Percentiles rank a stretch among this genome's conserved stretches.
Evolutionary conservation across 2,797 vertebrate genomes (phyloP).

Genomic region (Poecilia wingei): DNA sequence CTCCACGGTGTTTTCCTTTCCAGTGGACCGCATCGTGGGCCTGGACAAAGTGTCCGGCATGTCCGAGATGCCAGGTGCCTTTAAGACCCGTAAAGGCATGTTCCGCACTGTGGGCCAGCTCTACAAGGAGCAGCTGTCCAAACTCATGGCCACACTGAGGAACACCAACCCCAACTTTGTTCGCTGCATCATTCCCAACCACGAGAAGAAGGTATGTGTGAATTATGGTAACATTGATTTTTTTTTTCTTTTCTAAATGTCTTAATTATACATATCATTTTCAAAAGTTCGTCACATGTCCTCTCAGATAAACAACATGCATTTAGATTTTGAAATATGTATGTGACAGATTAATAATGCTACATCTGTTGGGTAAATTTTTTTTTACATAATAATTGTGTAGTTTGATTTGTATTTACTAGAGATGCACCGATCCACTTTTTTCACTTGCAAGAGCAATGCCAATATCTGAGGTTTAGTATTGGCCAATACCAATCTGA

Average conservation of each 20-base stretch:
- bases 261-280: background rate
- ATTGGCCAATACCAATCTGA: too few relatives aligned
- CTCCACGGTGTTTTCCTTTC: conserved; percentile 6
- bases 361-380: background rate
- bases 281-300: background rate
- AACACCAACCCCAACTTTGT: conserved; percentile 99
- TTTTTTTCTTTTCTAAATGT: background rate
- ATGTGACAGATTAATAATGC: background rate
- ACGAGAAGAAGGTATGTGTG: conserved; percentile 92
- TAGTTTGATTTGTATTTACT: too few relatives aligned
- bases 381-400: background rate
- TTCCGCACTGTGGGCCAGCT: conserved; percentile 98
- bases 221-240: background rate
- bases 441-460: too few relatives aligned
- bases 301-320: too few relatives aligned
- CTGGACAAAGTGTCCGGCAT: conserved; percentile 98
- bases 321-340: background rate
- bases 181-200: conserved; percentile 98
- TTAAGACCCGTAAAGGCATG: conserved; percentile 98
- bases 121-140: conserved; percentile 97
- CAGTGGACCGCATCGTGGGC: conserved; percentile 97
- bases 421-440: too few relatives aligned
- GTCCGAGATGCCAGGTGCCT: conserved; percentile 93
- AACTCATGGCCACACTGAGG: conserved; percentile 96
- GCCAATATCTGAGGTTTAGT: too few relatives aligned